Base-by-base conservation (phyloP, 2,797 vertebrate species). In the Linurgus olivaceus region DNA sequence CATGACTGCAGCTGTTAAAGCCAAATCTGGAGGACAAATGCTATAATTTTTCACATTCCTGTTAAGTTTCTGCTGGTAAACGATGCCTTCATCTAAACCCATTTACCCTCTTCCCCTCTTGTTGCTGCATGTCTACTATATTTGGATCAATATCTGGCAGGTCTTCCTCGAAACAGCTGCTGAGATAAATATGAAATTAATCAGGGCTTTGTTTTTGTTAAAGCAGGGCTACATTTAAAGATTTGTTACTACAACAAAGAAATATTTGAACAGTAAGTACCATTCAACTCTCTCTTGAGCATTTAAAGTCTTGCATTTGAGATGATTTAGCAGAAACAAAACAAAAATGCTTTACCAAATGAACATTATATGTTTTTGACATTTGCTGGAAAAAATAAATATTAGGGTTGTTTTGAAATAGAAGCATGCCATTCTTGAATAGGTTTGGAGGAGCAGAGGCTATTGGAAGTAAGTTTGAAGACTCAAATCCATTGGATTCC, bases 151-250 rank as follows among this genome's bases (percentile, higher is more conserved):
- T 84, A 75, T 89, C 89, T 96, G 92, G 91, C 90, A 97, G 89
- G 93, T 91, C 83, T 96, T 86, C 75, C 80, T 86, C 92, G 73
- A 96, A 97, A 95, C 76, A 97, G 94, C 80, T 95, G 84, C 72
- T 92, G 86, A 91, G 91, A 97, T 77, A 97, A 97, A 94, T 79
- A 91, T 13, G 47, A 93, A 88, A 93, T 88, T 82, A 86, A 94
- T 92, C 72, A 93, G 75, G 65, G 73, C 45, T 95, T 90, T 94
- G 84, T 95, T 94, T 95, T 94, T 57, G 74, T 78, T 92, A 70
- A 84, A 81, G 88, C 42, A 76, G 66, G 51, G 90, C 70, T 86
- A 58, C 66, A 91, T 81, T 81, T 54, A 66, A 78, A 80, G 47
- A 71, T 91, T 78, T 70, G 80, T 82, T 87, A 77, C 63, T 92